A percentile compares a stretch with the other conserved stretches of the same genome.
Evolutionary conservation across 2,888 invertebrate genomes (phyloP).

Genomic region (Plagodis dolabraria): DNA sequence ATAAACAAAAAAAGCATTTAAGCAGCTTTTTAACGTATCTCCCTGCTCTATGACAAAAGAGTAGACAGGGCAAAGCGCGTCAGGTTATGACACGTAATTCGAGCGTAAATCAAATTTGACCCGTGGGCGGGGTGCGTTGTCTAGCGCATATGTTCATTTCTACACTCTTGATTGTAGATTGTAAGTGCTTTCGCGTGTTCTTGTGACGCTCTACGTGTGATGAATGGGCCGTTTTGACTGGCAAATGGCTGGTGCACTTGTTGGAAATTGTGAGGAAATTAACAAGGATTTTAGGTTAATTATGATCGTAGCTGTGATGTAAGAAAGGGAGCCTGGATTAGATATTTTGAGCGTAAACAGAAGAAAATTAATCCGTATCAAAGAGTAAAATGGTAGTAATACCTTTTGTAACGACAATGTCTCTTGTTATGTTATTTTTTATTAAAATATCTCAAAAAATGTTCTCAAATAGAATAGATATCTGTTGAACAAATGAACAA

Average conservation of each 20-base stretch:
- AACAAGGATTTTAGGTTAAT: slow-evolving; percentile 6
- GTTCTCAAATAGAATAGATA: too few species aligned
- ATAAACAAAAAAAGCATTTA: too few species aligned
- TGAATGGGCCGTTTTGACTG: slow-evolving; percentile 51
- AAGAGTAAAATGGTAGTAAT: too few species aligned
- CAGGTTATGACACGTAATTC: slow-evolving; percentile 83
- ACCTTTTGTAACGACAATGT: too few species aligned
- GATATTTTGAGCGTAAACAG: too few species aligned
- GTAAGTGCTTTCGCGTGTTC: slow-evolving; percentile 76
- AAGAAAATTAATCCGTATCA: too few species aligned
- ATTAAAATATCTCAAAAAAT: too few species aligned
- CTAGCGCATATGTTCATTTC: slow-evolving; percentile 81
- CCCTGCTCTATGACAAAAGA: slow-evolving; percentile 47
- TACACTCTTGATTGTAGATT: slow-evolving; percentile 48
- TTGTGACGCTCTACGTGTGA: slow-evolving; percentile 74
- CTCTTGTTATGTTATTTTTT: too few species aligned
- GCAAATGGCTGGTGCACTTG: slow-evolving; percentile 44
- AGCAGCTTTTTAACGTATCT: too few species aligned
- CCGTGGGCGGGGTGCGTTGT: slow-evolving; percentile 76
- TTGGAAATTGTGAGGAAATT: background rate
- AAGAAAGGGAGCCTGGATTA: too few species aligned
- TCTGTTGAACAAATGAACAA: too few species aligned
- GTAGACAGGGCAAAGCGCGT: slow-evolving; percentile 53
- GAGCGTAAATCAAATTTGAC: slow-evolving; percentile 85
- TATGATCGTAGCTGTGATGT: background rate